Evolutionary conservation across 2,888 invertebrate species (phyloP), one percentile per base, ranked within the genome.

Genomic region (Hirtodrosophila duncani): DNA sequence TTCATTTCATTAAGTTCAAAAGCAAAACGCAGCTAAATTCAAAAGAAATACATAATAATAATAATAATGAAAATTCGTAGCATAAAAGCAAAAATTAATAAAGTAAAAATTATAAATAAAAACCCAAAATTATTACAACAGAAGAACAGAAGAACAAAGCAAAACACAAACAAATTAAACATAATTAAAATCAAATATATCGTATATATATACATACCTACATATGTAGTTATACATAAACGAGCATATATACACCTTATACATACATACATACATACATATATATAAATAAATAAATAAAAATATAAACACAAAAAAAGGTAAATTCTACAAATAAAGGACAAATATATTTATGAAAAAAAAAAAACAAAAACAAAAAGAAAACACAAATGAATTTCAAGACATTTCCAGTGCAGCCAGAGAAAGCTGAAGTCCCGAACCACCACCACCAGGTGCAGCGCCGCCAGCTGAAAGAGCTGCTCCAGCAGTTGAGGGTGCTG

Each of bases 311-410:
- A 58, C 29, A 39, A 62, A 56, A 63, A 45, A 48, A 27, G 38
- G 53, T 30, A 75, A 71, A 64, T 62, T 75, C 72, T 67, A 59
- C 53, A 64, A 79, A 79, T 72, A 71, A 71, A 71, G 70, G 70
- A 75, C 30, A 49, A 78, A 78, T 71, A 78, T 78, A 71, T 71
- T 71, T 71, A 71, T 63, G 78, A 79, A 56, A 48, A 58, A 30
- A 58, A 58, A 45, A 20, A 38, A 58, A n/a, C n/a, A n/a, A n/a
- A n/a, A n/a, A n/a, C n/a, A n/a, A n/a, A n/a, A n/a, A n/a, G n/a
- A n/a, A n/a, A n/a, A n/a, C n/a, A n/a, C n/a, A n/a, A n/a, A n/a
- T n/a, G n/a, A n/a, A n/a, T n/a, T n/a, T n/a, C n/a, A n/a, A n/a
- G n/a, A n/a, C n/a, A n/a, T n/a, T n/a, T n/a, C n/a, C n/a, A n/a